A percentile compares a stretch with the other conserved stretches of the same genome.
Conservation (phyloP, 2,888 invertebrate genomes). For the Alsophila aescularia region DNA sequence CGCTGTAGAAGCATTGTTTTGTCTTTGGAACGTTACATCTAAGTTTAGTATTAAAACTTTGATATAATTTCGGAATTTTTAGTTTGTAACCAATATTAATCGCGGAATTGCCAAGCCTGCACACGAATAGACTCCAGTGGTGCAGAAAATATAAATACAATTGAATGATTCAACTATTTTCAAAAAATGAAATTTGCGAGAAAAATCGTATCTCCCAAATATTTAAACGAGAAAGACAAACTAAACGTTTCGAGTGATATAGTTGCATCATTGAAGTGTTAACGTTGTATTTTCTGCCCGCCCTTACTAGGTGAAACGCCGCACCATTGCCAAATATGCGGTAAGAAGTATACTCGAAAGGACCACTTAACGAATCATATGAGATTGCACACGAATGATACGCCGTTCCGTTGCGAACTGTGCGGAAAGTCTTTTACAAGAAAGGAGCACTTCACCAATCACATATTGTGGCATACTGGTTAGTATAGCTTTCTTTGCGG, state of each 20-base stretch:
- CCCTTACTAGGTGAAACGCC: conserved; percentile 90
- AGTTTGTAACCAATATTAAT: conserved; percentile 54
- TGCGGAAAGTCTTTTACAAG: conserved; percentile 95
- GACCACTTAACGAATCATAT: conserved; percentile 95
- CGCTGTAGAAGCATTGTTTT: conserved; percentile 8
- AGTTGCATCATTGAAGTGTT: conserved; percentile 83
- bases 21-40: not conserved
- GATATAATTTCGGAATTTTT: conserved; percentile 55
- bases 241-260: conserved; percentile 63
- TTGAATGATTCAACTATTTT: conserved; percentile 83
- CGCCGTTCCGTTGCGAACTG: conserved; percentile 93
- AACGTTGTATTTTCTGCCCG: conserved; percentile 58
- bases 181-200: not conserved
- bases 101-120: conserved; percentile 70
- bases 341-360: conserved; percentile 94
- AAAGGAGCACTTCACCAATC: conserved; percentile 96
- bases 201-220: not conserved
- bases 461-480: conserved; percentile 95
- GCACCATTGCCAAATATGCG: conserved; percentile 94
- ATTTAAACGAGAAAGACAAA: conserved; percentile 49
- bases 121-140: conserved; percentile 65
- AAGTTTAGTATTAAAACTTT: conserved; percentile 20
- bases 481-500: conserved; percentile 63
- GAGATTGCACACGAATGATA: conserved; percentile 94
- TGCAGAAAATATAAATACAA: conserved; percentile 75